Percentiles rank a stretch among this genome's conserved stretches.
Conservation (phyloP, 2,113 vertebrate genomes). For the Boulengerochromis microlepis region DNA sequence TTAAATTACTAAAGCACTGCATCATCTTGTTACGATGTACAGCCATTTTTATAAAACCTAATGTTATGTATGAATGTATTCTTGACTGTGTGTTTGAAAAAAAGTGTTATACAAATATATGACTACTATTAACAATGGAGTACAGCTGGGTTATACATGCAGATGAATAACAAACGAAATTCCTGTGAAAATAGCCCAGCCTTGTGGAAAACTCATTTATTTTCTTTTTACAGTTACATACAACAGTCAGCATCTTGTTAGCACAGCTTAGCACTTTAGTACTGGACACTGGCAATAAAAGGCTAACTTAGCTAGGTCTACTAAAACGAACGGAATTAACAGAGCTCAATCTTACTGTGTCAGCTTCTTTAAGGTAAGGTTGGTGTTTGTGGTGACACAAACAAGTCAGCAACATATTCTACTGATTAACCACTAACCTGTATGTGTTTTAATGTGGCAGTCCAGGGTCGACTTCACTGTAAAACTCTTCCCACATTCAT, state of each 20-base stretch:
- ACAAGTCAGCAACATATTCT: neutral
- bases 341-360: neutral
- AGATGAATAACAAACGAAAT: neutral
- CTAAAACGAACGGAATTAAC: neutral
- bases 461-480: slow-evolving; percentile 93
- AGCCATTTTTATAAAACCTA: neutral
- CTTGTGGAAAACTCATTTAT: neutral
- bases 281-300: neutral
- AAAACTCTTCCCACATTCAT: slow-evolving; percentile 90
- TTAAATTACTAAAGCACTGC: neutral
- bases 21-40: neutral
- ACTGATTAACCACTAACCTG: slow-evolving; percentile 67
- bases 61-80: neutral
- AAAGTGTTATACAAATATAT: neutral
- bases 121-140: neutral
- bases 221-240: neutral
- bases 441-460: slow-evolving; percentile 89
- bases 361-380: neutral
- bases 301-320: neutral
- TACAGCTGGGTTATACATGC: neutral
- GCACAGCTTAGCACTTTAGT: neutral
- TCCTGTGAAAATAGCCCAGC: neutral
- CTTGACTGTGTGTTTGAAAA: neutral
- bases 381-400: neutral
- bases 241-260: neutral